A percentile compares a stretch with the other conserved stretches of the same genome.
Evolutionary conservation across 2,113 vertebrate species (phyloP).

Genomic region (Antennarius striatus): DNA sequence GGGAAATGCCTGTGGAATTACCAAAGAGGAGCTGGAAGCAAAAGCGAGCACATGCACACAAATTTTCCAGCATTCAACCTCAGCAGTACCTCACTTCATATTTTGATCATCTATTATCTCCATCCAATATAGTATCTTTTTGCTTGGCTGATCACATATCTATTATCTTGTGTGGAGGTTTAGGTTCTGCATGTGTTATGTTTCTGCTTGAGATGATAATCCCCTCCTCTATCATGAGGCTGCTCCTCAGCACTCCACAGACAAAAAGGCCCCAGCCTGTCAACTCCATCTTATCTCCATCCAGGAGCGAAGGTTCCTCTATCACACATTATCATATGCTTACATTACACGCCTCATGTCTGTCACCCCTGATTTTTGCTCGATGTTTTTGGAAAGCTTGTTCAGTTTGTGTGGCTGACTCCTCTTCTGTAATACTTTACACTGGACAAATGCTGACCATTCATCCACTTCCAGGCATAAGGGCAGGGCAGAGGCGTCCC

Average conservation of each 20-base stretch:
- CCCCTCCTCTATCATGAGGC: slow-evolving; percentile 31
- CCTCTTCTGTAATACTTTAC: slow-evolving; percentile 53
- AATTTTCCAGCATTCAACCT: slow-evolving; percentile 27
- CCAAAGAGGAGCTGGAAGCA: slow-evolving; percentile 31
- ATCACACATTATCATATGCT: slow-evolving; percentile 22
- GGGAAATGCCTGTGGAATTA: slow-evolving; percentile 65
- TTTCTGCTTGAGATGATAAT: slow-evolving; percentile 47
- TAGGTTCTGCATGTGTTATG: slow-evolving; percentile 13
- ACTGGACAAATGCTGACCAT: slow-evolving; percentile 68
- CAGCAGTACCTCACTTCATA: slow-evolving; percentile 42
- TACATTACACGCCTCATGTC: neutral
- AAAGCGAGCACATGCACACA: slow-evolving; percentile 33
- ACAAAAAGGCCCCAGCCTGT: slow-evolving; percentile 38
- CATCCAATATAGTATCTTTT: slow-evolving; percentile 55
- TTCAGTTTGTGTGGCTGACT: slow-evolving; percentile 8
- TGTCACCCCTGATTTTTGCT: neutral
- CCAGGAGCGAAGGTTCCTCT: slow-evolving; percentile 25
- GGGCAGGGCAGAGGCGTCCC: slow-evolving; percentile 66
- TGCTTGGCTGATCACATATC: slow-evolving; percentile 62
- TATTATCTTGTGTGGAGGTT: slow-evolving; percentile 44
- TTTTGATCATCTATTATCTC: slow-evolving; percentile 60
- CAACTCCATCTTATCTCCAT: slow-evolving; percentile 51
- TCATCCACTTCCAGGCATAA: slow-evolving; percentile 74
- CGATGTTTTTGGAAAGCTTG: neutral
- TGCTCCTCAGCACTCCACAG: slow-evolving; percentile 43